Percentiles rank a stretch among this genome's conserved stretches.
Evolutionary conservation across 2,113 vertebrate species (phyloP).

Genomic region (Callipepla squamata): DNA sequence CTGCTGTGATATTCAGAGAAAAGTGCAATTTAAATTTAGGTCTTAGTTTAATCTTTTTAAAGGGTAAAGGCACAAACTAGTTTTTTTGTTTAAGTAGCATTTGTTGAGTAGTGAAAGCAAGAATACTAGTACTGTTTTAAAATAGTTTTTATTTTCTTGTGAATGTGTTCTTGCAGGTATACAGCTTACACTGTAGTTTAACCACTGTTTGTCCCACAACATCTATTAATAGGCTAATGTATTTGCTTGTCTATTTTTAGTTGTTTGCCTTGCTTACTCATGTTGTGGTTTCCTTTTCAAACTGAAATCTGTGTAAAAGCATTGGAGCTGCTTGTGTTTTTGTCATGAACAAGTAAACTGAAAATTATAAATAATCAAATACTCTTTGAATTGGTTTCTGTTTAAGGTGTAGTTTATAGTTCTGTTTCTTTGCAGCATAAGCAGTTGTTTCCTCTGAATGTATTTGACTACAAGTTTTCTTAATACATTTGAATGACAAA

Average conservation of each 20-base stretch:
- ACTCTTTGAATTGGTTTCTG: not conserved
- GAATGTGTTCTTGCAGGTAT: not conserved
- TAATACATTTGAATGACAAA: not conserved
- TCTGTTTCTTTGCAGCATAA: not conserved
- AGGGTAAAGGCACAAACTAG: not conserved
- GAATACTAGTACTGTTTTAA: not conserved
- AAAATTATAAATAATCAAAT: not conserved
- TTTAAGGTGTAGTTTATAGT: not conserved
- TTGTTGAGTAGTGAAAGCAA: not conserved
- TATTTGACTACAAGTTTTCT: not conserved
- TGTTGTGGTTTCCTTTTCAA: not conserved
- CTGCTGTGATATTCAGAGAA: not conserved
- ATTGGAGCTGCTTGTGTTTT: not conserved
- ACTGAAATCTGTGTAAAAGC: not conserved
- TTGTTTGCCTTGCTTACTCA: not conserved
- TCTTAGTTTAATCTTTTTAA: not conserved
- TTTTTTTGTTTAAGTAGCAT: not conserved
- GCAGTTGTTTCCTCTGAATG: not conserved
- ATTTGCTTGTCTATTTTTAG: not conserved
- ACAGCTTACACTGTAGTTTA: not conserved
- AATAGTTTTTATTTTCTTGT: not conserved
- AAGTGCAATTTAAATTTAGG: not conserved
- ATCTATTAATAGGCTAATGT: not conserved
- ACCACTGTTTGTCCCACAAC: not conserved
- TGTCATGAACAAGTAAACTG: accelerated